phyloP scores from a whole-genome alignment of 2,888 invertebrate genomes.

The Macrosiphum euphorbiae region DNA sequence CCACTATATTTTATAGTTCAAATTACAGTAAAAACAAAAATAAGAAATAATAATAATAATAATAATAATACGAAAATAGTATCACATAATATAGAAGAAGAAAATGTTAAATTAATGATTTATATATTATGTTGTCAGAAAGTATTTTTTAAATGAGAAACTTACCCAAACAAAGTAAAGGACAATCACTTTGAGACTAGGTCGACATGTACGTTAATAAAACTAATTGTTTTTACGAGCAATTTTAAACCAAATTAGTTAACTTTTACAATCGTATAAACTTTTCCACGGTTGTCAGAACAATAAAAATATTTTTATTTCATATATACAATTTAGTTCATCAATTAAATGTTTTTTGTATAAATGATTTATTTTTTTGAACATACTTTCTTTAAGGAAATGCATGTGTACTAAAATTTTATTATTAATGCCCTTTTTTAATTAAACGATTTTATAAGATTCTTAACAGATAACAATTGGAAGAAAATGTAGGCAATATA shows the following conservation, averaged over 20 bases:
- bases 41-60: background rate
- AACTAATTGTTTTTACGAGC: constrained; percentile 44
- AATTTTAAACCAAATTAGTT: constrained; percentile 21
- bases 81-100: background rate
- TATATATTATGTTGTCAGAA: background rate
- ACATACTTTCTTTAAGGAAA: constrained; percentile 16
- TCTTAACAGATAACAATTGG: background rate
- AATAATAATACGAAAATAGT: background rate
- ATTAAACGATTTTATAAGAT: background rate
- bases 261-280: constrained; percentile 27
- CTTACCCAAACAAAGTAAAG: background rate
- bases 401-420: background rate
- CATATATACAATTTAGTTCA: background rate
- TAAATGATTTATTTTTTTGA: background rate
- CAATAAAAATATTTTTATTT: constrained; percentile 4
- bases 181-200: background rate
- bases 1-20: background rate
- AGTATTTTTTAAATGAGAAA: constrained; percentile 21
- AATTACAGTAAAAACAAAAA: background rate
- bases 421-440: background rate
- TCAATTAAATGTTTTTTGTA: background rate
- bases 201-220: background rate
- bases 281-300: constrained; percentile 13
- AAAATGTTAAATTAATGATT: constrained; percentile 2
- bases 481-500: background rate